Percentiles rank a stretch among this genome's conserved stretches.
phyloP scores from a whole-genome alignment of 2,797 vertebrate genomes.

The Liparis tanakae region DNA sequence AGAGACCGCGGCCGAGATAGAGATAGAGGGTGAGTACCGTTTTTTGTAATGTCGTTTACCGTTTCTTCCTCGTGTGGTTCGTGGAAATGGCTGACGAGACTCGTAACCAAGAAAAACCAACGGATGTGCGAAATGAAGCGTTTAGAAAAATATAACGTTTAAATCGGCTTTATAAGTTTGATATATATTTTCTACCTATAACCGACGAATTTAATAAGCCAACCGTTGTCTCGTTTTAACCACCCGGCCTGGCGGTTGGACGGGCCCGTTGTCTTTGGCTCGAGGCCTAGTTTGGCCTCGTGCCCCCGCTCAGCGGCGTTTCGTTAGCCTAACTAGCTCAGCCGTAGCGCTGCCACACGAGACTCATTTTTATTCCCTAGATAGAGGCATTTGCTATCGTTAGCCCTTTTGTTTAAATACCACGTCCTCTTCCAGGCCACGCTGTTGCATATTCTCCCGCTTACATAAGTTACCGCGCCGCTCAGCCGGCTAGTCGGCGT shows the following conservation, averaged over 20 bases:
- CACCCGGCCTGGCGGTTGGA: background rate
- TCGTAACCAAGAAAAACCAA: background rate
- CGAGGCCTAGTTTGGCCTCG: conserved; percentile 76
- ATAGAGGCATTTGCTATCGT: rapidly evolving
- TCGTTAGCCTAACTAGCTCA: conserved; percentile 43
- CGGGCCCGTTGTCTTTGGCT: conserved; percentile 50
- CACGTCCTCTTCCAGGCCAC: background rate
- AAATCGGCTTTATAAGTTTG: rapidly evolving
- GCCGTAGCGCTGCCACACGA: rapidly evolving
- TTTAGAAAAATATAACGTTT: rapidly evolving
- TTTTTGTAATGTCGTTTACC: background rate
- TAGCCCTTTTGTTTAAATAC: background rate
- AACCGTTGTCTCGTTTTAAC: rapidly evolving
- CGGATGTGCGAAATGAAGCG: background rate
- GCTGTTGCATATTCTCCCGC: background rate
- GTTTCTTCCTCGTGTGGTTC: conserved; percentile 19
- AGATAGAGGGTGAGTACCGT: conserved; percentile 86
- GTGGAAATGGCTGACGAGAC: conserved; percentile 51
- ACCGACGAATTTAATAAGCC: rapidly evolving
- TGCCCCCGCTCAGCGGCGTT: conserved; percentile 48
- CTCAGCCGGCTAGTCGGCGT: conserved; percentile 53
- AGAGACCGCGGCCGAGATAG: conserved; percentile 93
- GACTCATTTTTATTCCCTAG: too few species aligned
- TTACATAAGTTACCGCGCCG: background rate
- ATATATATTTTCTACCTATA: too few species aligned